phyloP scores from a whole-genome alignment of 1,140 invertebrate species.

The Sinella curviseta region DNA sequence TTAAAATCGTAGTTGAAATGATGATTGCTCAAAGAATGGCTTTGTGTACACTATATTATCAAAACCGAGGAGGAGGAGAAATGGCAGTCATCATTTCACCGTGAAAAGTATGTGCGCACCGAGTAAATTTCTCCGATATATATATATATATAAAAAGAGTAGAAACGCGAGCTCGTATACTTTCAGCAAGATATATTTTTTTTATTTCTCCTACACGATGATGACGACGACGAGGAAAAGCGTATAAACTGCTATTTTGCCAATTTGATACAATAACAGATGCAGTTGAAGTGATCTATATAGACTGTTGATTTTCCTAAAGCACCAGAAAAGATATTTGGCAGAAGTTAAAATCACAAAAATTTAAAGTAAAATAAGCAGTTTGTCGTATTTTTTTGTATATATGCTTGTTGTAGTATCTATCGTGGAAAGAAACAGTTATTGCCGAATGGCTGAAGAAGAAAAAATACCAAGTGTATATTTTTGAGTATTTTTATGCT shows the following conservation, averaged over 20 bases:
- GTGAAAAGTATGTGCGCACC: no score
- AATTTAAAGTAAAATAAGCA: not conserved
- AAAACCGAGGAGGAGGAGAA: no score
- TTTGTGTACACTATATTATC: no score
- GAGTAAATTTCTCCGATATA: no score
- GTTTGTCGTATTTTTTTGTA: not conserved
- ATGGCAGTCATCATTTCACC: no score
- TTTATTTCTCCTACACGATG: not conserved
- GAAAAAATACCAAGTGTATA: not conserved
- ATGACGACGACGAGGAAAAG: not conserved
- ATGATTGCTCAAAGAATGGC: not conserved
- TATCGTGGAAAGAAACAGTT: not conserved
- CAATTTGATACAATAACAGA: slow-evolving; percentile 7
- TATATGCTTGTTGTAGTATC: no score
- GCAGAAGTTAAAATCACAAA: not conserved
- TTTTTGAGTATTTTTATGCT: not conserved
- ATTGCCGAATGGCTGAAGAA: no score
- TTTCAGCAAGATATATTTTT: no score
- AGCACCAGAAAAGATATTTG: not conserved
- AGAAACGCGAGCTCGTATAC: no score
- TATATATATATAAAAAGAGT: no score
- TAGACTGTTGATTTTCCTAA: slow-evolving; percentile 13
- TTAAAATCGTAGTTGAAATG: not conserved
- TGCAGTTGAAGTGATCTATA: slow-evolving; percentile 20
- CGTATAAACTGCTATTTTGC: not conserved